Base-by-base conservation (phyloP, 1,140 invertebrate species). In the Fopius arisanus region DNA sequence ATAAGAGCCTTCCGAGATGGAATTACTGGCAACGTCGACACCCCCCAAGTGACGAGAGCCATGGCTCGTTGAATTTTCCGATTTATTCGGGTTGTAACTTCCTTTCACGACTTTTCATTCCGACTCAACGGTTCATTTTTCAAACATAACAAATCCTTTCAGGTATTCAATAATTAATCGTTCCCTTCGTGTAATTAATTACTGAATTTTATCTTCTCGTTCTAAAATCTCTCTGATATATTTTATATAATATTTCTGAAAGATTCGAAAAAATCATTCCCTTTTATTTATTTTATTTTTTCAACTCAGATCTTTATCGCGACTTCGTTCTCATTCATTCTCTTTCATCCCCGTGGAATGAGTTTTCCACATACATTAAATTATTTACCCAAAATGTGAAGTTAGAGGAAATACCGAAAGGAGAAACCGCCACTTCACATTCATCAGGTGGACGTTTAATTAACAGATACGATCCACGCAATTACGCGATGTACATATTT, bases 371-470 rank as follows among this genome's bases (percentile, higher is more conserved):
- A 43, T 43, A 43, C 10, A n/a, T 43, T 43, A 43, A 43, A 43
- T 43, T 14, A 43, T 12, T 43, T n/a, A 43, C 40, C 40, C 40
- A 12, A 43, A 43, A 43, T 43, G 40, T 43, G 40, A 43, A 43
- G 40, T 10, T 10, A 43, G 40, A 43, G 40, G n/a, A 43, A 43
- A 43, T 12, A 12, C 10, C 16, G 21, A 54, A 54, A 26, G 5
- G n/a, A 9, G 21, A 54, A 10, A 54, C 21, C 48, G 19, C 9
- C 2, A 21, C 16, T 54, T 4, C 16, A 54, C 48, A 54, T 54
- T 54, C 48, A 54, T 54, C 48, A 54, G 48, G 16, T 54, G 48
- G 48, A 54, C 48, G 48, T 54, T 54, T 54, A 54, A 54, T 54
- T 54, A 54, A 54, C 48, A 9, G 48, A 54, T 54, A 54, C 16